Conservation (phyloP, 2,888 invertebrate genomes). For the Deladenus siricidicola region DNA sequence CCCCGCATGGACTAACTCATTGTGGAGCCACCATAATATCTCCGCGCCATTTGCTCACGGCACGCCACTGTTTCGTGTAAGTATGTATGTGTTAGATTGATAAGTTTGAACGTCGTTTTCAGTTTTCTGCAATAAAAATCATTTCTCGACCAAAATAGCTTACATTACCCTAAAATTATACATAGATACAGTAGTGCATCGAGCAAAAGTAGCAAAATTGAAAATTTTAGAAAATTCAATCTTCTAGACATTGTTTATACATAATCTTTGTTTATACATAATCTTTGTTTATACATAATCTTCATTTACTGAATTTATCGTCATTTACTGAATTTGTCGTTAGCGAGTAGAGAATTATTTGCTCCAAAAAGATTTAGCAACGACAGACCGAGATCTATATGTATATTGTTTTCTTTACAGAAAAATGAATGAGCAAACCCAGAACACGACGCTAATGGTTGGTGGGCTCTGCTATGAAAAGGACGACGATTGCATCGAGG, state of each 20-base stretch:
- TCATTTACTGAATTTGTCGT: neutral
- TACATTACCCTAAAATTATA: too few relatives aligned
- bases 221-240: too few relatives aligned
- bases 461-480: conserved; percentile 6
- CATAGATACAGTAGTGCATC: too few relatives aligned
- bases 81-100: neutral
- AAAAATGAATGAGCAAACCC: neutral
- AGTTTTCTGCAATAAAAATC: too few relatives aligned
- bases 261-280: neutral
- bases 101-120: neutral
- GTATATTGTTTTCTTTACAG: too few relatives aligned
- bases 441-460: neutral
- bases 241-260: too few relatives aligned
- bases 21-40: conserved; percentile 6
- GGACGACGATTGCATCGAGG: conserved; percentile 2
- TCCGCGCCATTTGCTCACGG: conserved; percentile 4
- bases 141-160: too few relatives aligned
- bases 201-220: too few relatives aligned
- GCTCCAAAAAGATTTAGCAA: too few relatives aligned
- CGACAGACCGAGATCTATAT: too few relatives aligned
- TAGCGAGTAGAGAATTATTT: neutral
- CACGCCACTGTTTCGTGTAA: conserved; percentile 6
- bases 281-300: neutral
- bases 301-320: neutral
- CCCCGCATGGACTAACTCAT: neutral